phyloP scores from a whole-genome alignment of 2,888 invertebrate species.

The Deilephila elpenor region DNA sequence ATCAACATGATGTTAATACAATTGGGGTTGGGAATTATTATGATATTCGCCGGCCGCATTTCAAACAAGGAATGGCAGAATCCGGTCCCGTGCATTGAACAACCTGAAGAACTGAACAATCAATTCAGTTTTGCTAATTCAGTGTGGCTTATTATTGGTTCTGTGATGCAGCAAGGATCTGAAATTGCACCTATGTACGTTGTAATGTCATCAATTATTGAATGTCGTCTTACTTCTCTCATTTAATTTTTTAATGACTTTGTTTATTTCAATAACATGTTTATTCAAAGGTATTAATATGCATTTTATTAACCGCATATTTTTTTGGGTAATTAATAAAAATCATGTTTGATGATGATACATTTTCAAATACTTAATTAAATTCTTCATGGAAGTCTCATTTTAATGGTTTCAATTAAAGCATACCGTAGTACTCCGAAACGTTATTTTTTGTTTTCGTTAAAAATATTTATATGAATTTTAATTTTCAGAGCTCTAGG shows the following conservation, averaged over 20 bases:
- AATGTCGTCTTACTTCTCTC: slow-evolving; percentile 34
- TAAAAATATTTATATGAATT: neutral
- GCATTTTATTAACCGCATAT: too few species aligned
- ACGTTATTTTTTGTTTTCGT: neutral
- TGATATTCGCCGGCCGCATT: slow-evolving; percentile 93
- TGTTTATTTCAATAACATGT: too few species aligned
- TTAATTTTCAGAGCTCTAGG: slow-evolving; percentile 88
- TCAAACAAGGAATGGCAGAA: slow-evolving; percentile 95
- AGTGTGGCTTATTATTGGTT: slow-evolving; percentile 95
- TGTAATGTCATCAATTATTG: slow-evolving; percentile 25
- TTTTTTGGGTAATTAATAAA: too few species aligned
- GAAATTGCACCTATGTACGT: slow-evolving; percentile 93
- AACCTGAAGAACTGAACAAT: slow-evolving; percentile 92
- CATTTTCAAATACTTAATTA: too few species aligned
- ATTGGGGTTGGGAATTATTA: slow-evolving; percentile 89
- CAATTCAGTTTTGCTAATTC: slow-evolving; percentile 94
- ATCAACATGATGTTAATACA: slow-evolving; percentile 92
- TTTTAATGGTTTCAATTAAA: too few species aligned
- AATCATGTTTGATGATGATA: too few species aligned
- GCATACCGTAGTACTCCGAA: too few species aligned
- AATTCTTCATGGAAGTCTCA: too few species aligned
- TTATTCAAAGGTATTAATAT: too few species aligned
- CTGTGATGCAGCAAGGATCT: slow-evolving; percentile 94
- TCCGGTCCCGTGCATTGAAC: slow-evolving; percentile 93
- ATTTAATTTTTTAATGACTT: neutral